Percentiles rank a stretch among this genome's conserved stretches.
phyloP scores from a whole-genome alignment of 1,140 invertebrate species.

The Neotoxoptera formosana region DNA sequence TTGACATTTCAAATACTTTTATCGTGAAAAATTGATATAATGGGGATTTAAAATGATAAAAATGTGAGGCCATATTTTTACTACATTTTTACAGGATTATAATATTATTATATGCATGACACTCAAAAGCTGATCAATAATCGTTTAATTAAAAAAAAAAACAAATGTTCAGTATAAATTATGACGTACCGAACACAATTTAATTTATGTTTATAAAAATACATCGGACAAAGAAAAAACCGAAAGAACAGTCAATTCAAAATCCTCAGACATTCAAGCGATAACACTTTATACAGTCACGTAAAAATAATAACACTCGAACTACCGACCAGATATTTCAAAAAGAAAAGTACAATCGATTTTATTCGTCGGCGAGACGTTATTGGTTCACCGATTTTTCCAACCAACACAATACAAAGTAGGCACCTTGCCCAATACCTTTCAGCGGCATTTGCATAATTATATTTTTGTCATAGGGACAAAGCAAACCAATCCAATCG shows the following conservation, averaged over 20 bases:
- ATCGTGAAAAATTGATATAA: background rate
- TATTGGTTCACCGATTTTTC: slow-evolving; percentile 15
- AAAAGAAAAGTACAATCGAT: background rate
- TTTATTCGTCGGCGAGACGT: background rate
- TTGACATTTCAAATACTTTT: background rate
- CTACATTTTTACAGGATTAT: background rate
- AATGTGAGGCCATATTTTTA: background rate
- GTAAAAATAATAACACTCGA: background rate
- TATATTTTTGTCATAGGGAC: background rate
- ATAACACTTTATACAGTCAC: background rate
- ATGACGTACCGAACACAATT: background rate
- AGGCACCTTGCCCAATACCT: background rate
- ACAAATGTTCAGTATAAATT: background rate
- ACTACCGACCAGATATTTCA: background rate
- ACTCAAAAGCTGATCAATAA: background rate
- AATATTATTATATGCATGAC: background rate
- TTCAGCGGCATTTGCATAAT: background rate
- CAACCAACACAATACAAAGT: background rate
- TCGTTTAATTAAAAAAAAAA: background rate
- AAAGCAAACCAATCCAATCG: background rate
- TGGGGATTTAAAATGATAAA: background rate
- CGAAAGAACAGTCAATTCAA: background rate
- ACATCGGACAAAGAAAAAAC: background rate
- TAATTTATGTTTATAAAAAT: background rate
- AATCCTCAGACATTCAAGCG: background rate